A percentile compares a stretch with the other conserved stretches of the same genome.
Evolutionary conservation across 2,888 invertebrate genomes (phyloP).

Genomic region (Chymomyza procnemis): DNA sequence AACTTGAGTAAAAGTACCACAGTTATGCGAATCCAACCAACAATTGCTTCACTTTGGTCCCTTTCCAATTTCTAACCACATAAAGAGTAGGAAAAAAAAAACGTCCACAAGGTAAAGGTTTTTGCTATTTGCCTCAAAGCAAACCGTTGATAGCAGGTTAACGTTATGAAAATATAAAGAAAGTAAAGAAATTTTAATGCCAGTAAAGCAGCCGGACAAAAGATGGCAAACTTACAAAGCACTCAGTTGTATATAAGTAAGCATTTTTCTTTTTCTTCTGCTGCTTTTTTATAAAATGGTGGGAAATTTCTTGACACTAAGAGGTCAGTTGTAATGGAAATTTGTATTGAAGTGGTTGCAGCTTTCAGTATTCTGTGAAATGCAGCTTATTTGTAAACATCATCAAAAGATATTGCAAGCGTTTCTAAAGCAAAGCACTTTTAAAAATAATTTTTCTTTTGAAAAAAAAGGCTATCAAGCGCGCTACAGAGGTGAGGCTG

Average conservation of each 20-base stretch:
- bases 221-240: neutral
- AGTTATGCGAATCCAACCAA: neutral
- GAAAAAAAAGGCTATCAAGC: neutral
- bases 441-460: neutral
- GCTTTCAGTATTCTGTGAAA: neutral
- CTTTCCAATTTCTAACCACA: neutral
- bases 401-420: neutral
- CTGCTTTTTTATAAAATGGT: neutral
- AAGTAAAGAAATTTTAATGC: neutral
- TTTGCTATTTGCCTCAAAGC: neutral
- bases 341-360: neutral
- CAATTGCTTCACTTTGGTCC: neutral
- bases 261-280: neutral
- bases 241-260: neutral
- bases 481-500: too few relatives aligned
- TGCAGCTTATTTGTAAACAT: neutral
- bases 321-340: neutral
- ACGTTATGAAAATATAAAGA: neutral
- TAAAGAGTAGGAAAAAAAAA: neutral
- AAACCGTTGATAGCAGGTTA: neutral
- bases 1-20: too few relatives aligned
- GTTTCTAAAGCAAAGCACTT: neutral
- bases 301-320: neutral
- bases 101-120: too few relatives aligned
- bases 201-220: neutral